Conservation (phyloP, 2,113 vertebrate genomes). For the Psilopsiagon aurifrons region DNA sequence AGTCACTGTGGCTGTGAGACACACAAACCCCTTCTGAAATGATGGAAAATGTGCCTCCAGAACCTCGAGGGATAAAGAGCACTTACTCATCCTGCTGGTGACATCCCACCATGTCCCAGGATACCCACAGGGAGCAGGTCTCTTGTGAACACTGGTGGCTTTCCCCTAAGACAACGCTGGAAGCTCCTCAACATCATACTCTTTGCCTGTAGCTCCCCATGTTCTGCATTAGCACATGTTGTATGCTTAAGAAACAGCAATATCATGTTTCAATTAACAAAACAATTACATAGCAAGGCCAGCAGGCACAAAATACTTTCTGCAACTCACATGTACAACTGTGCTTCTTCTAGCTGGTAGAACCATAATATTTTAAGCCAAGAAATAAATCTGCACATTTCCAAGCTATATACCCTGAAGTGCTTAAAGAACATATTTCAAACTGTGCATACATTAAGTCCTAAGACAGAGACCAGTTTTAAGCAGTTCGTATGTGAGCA, state of each 20-base stretch:
- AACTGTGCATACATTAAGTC: background rate
- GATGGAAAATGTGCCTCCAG: background rate
- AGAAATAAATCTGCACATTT: background rate
- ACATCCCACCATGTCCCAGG: background rate
- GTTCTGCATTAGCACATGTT: background rate
- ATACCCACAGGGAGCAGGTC: background rate
- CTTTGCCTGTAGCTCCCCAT: background rate
- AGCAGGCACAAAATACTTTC: background rate
- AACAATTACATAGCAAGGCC: background rate
- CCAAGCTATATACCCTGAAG: constrained; percentile 11
- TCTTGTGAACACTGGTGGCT: fast-evolving
- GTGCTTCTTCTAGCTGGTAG: background rate
- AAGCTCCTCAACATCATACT: background rate
- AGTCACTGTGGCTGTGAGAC: background rate
- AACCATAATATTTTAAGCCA: background rate
- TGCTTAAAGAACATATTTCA: constrained; percentile 4
- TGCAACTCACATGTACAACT: background rate
- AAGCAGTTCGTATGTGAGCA: background rate
- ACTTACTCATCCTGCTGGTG: background rate
- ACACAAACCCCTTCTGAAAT: background rate
- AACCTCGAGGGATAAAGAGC: background rate
- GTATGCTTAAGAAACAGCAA: background rate
- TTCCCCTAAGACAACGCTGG: background rate
- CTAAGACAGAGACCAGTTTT: background rate
- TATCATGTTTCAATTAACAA: background rate